Base-by-base conservation (phyloP, 1,140 invertebrate species). In the Brachionus rubens region DNA sequence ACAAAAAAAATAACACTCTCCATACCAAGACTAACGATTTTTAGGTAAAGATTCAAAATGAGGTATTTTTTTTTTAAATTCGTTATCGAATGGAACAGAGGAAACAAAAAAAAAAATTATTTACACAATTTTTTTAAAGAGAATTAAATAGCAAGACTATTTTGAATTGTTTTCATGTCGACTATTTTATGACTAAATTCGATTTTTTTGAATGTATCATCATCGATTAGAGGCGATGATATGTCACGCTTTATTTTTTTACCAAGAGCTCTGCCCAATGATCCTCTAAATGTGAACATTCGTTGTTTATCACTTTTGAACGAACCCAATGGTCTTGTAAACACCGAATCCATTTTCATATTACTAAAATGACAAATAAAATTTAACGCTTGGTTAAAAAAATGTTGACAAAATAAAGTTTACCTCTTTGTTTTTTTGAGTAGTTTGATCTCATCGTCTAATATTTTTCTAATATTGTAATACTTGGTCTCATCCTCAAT, bases 161-260 rank as follows among this genome's bases (percentile, higher is more conserved):
- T 54, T 4, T 54, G n/a, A 24, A 4, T 50, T 50, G 67, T n/a
- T 50, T 70, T 70, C 67, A 70, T 47, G 26, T 70, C 67, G 21
- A 70, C 33, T 70, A 70, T 70, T 28, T 70, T 70, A 19, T 70
- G 67, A 30, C 33, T 70, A 19, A 33, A 47, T 50, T 70, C 67
- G 16, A 70, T 70, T 70, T 36, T 70, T 50, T 70, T 70, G 40
- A 70, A 33, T 28, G 67, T 70, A 46, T 70, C 67, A 19, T 70
- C 47, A 36, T 70, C 67, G 24, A 70, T 50, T 26, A 70, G n/a
- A n/a, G 68, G 68, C 10, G 68, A 72, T 26, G 68, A 72, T 9
- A 72, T 72, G 26, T 72, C 68, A 3, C 68, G 68, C 50, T 72
- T 72, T 9, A 72, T 33, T 50, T 72, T 72, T 48, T 54, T 48